phyloP scores from a whole-genome alignment of 1,140 invertebrate species.

The Hydropsyche tenuis region DNA sequence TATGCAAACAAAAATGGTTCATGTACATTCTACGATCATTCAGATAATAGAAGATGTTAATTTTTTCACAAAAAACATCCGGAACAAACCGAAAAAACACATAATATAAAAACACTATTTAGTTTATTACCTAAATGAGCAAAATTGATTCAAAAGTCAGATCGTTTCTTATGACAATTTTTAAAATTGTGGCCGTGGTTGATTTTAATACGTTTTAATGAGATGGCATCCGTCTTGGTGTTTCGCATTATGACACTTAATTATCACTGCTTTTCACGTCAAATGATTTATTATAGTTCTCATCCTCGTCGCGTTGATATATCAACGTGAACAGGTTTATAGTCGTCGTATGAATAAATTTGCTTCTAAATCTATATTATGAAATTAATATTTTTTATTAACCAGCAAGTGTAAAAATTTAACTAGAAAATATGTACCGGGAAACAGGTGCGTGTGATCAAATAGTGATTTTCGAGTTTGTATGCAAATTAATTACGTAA shows the following conservation, averaged over 20 bases:
- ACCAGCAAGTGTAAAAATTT: slow-evolving; percentile 2
- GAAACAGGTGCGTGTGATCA: slow-evolving; percentile 4
- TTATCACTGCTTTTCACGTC: slow-evolving; percentile 19
- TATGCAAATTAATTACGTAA: not conserved
- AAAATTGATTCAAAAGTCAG: too few species aligned
- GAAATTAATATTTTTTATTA: not conserved
- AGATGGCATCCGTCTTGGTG: not conserved
- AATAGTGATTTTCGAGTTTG: not conserved
- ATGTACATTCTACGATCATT: too few species aligned
- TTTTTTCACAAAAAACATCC: too few species aligned
- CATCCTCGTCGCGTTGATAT: not conserved
- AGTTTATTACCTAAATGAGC: too few species aligned
- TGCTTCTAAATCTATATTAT: not conserved
- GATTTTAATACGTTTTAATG: slow-evolving; percentile 10
- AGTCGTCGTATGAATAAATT: slow-evolving; percentile 19
- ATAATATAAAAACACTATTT: too few species aligned
- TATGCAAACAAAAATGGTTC: too few species aligned
- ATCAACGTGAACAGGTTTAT: slow-evolving; percentile 25
- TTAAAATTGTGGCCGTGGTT: not conserved
- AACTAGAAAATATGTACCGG: not conserved
- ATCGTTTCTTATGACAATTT: too few species aligned
- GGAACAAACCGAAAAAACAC: too few species aligned
- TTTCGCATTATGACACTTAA: slow-evolving; percentile 26
- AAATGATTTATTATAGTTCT: slow-evolving; percentile 13
- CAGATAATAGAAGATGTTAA: too few species aligned